A percentile compares a stretch with the other conserved stretches of the same genome.
Evolutionary conservation across 2,113 vertebrate species (phyloP).

Genomic region (Corythaeola cristata): DNA sequence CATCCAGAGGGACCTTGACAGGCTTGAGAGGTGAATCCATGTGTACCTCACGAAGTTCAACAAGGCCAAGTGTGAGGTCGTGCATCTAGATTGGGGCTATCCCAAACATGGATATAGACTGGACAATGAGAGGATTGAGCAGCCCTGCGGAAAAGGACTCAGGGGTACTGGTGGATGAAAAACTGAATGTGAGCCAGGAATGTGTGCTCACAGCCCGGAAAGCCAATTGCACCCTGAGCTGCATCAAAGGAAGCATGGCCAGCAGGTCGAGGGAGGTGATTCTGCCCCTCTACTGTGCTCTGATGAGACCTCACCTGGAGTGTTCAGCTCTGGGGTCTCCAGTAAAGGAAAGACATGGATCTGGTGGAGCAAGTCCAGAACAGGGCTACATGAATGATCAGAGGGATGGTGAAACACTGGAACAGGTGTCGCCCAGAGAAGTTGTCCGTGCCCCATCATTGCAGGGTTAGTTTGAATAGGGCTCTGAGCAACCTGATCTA

Average conservation of each 20-base stretch:
- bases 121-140: no score
- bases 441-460: not conserved
- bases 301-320: not conserved
- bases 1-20: no score
- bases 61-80: not conserved
- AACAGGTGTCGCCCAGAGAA: not conserved
- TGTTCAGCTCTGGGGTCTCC: no score
- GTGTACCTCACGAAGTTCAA: no score
- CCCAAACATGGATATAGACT: not conserved
- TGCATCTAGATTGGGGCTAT: fast-evolving
- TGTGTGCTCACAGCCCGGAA: no score
- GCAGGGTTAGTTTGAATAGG: not conserved
- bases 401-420: not conserved
- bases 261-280: not conserved
- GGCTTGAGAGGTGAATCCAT: no score
- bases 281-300: not conserved
- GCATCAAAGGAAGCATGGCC: not conserved
- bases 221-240: not conserved
- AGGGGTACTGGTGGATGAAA: not conserved
- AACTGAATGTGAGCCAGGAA: no score
- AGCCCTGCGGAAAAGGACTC: not conserved
- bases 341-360: no score
- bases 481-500: not conserved
- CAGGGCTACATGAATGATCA: no score
- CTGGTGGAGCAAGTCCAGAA: no score